Conservation (phyloP, 1,140 invertebrate species). For the Proctacanthus coquilletti region DNA sequence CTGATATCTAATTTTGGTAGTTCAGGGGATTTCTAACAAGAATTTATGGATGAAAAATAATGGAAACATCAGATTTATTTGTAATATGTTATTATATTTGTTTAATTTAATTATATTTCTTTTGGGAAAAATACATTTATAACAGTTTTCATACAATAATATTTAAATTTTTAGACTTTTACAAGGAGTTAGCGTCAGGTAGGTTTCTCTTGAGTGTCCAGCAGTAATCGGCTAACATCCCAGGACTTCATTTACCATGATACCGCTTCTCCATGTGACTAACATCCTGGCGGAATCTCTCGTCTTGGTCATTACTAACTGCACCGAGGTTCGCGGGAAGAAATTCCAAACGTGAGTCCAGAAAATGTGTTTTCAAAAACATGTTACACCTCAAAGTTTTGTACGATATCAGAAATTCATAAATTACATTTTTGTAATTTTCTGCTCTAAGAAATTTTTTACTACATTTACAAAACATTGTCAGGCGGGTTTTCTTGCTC, state of each 20-base stretch:
- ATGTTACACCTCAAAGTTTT: constrained; percentile 10
- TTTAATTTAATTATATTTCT: too few relatives aligned
- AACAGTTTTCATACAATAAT: too few relatives aligned
- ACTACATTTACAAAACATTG: constrained; percentile 3
- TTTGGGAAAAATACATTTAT: too few relatives aligned
- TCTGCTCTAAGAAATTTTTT: constrained; percentile 14
- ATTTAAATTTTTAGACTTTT: too few relatives aligned
- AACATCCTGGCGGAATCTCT: constrained; percentile 24
- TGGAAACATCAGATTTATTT: too few relatives aligned
- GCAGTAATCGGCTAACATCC: constrained; percentile 18
- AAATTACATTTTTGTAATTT: constrained; percentile 13
- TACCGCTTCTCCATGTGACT: constrained; percentile 13
- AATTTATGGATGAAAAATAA: too few relatives aligned
- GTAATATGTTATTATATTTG: too few relatives aligned
- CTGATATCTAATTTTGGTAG: too few relatives aligned
- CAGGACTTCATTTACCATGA: constrained; percentile 11
- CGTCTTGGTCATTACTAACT: constrained; percentile 21
- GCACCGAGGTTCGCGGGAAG: constrained; percentile 19
- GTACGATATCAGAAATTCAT: constrained; percentile 12
- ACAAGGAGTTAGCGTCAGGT: constrained; percentile 1
- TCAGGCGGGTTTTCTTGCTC: constrained; percentile 8
- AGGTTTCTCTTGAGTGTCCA: constrained; percentile 9
- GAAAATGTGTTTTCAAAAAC: constrained; percentile 24
- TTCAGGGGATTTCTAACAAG: too few relatives aligned
- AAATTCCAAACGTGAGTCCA: constrained; percentile 19